Conservation (phyloP, 2,888 invertebrate species). For the Tryphoninae sp. region DNA sequence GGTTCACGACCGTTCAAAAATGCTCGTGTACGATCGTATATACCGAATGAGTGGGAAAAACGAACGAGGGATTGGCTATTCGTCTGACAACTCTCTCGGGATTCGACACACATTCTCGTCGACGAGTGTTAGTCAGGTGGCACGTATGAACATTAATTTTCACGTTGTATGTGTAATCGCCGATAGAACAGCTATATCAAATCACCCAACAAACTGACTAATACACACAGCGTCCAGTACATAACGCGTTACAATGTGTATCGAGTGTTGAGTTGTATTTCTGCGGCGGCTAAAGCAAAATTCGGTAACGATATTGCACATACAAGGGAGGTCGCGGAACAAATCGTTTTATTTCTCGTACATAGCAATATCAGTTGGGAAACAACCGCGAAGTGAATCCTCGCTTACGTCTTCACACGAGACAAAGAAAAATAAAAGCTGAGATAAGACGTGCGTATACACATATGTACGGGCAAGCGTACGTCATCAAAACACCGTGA, state of each 20-base stretch:
- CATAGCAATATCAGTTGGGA: background rate
- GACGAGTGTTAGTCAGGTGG: background rate
- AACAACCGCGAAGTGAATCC: background rate
- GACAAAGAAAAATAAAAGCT: background rate
- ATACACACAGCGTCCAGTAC: background rate
- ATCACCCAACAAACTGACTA: slow-evolving; percentile 1
- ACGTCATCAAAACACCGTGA: background rate
- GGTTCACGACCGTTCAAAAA: slow-evolving; percentile 34
- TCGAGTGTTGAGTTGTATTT: background rate
- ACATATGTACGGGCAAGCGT: background rate
- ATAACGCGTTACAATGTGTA: background rate
- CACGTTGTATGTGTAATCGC: background rate
- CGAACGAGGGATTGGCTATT: slow-evolving; percentile 13
- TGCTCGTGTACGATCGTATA: background rate
- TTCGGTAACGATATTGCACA: background rate
- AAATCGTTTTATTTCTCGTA: background rate
- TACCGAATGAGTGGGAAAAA: background rate
- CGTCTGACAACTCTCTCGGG: slow-evolving; percentile 1
- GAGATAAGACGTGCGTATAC: background rate
- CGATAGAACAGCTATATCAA: background rate
- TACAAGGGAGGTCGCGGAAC: background rate
- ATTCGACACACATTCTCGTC: slow-evolving; percentile 5
- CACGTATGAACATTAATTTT: background rate
- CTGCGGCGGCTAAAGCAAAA: background rate
- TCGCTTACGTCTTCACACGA: slow-evolving; percentile 12